A percentile compares a stretch with the other conserved stretches of the same genome.
Evolutionary conservation across 2,113 vertebrate species (phyloP).

Genomic region (Mastomys natalensis): DNA sequence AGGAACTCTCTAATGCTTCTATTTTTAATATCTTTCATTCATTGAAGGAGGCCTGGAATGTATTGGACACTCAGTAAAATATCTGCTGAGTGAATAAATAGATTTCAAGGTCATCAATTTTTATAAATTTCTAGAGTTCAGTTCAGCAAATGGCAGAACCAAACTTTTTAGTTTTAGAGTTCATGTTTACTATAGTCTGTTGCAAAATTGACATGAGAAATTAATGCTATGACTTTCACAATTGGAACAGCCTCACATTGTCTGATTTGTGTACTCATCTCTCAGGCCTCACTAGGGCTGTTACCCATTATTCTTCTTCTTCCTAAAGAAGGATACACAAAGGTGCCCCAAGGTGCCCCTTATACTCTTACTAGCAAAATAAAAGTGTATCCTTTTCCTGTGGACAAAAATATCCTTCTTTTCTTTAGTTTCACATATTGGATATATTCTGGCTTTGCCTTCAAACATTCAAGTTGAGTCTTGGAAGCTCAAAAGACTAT

Average conservation of each 20-base stretch:
- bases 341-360: not conserved
- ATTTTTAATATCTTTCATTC: slow-evolving; percentile 1
- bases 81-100: slow-evolving; percentile 26
- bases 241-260: not conserved
- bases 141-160: not conserved
- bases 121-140: not conserved
- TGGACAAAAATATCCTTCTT: not conserved
- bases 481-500: not conserved
- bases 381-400: slow-evolving; percentile 9
- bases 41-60: not conserved
- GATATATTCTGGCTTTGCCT: slow-evolving; percentile 22
- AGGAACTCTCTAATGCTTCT: not conserved
- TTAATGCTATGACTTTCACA: not conserved
- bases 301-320: not conserved
- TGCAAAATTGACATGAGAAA: slow-evolving; percentile 1
- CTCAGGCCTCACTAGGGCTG: not conserved
- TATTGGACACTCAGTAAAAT: slow-evolving; percentile 30
- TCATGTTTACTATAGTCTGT: not conserved
- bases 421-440: not conserved
- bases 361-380: slow-evolving; percentile 5
- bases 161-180: not conserved
- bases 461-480: slow-evolving; percentile 9
- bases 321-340: not conserved
- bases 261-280: not conserved
- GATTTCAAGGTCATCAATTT: not conserved